phyloP scores from a whole-genome alignment of 2,113 vertebrate genomes.

The Chamaetylas fuelleborni region DNA sequence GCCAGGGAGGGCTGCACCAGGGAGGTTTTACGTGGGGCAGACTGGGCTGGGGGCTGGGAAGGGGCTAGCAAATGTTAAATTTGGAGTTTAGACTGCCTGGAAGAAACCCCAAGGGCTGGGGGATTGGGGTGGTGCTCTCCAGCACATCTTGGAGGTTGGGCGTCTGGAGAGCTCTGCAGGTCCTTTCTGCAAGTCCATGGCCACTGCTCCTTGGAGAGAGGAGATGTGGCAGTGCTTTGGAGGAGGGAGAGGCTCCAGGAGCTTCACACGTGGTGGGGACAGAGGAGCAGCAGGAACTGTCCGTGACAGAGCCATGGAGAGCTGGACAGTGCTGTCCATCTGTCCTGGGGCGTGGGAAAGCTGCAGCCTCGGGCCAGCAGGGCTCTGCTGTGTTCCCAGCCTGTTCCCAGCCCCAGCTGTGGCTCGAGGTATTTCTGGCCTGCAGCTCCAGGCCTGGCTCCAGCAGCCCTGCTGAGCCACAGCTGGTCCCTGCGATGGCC shows the following conservation, averaged over 20 bases:
- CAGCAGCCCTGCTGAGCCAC: background rate
- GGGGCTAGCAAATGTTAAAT: background rate
- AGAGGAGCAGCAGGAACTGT: background rate
- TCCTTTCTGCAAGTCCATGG: background rate
- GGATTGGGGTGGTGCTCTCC: background rate
- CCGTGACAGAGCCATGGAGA: fast-evolving
- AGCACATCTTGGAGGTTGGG: background rate
- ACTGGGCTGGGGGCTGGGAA: background rate
- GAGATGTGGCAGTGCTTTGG: background rate
- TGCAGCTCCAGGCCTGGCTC: background rate
- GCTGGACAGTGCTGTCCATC: background rate
- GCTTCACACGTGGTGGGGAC: fast-evolving
- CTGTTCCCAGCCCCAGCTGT: background rate
- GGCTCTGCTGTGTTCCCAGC: background rate
- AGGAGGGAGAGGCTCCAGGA: background rate
- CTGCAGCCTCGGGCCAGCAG: background rate
- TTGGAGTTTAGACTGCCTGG: background rate
- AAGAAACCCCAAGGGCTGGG: background rate
- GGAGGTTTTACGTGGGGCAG: background rate
- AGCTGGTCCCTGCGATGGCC: background rate
- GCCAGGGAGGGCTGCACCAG: background rate
- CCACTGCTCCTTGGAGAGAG: fast-evolving
- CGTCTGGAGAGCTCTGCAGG: background rate
- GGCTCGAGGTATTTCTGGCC: background rate
- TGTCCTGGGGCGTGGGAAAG: fast-evolving